A percentile compares a stretch with the other conserved stretches of the same genome.
These are phyloP conservation scores for Sebastiscus albofasciatus DNA, from an alignment of 2,797 vertebrate genomes.

Conservation along the genomic window DNA sequence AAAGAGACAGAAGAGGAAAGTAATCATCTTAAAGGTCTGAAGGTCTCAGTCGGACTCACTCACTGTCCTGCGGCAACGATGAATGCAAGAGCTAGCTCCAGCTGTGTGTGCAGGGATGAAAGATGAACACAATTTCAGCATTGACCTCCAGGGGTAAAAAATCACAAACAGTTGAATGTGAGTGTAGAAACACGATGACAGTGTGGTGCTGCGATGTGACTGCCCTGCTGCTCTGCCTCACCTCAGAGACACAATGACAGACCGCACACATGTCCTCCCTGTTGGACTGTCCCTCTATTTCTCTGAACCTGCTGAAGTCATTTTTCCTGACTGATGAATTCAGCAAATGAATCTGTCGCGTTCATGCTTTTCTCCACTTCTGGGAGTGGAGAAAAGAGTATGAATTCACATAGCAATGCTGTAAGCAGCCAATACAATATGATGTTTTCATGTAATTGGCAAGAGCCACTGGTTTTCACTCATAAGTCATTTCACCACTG, in stretches of 20 bases:
- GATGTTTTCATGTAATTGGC: neutral
- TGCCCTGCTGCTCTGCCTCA: conserved; percentile 15
- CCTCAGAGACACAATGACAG: conserved; percentile 5
- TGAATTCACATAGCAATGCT: neutral
- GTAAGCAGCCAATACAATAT: neutral
- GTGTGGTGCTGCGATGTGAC: conserved; percentile 14
- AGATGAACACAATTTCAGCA: conserved; percentile 62
- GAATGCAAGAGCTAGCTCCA: conserved; percentile 49
- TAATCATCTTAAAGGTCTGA: conserved; percentile 72
- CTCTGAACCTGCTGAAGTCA: neutral
- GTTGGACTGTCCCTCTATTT: neutral
- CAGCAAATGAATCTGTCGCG: neutral
- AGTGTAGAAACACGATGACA: conserved; percentile 24
- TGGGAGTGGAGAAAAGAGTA: neutral
- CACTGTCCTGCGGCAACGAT: conserved; percentile 61
- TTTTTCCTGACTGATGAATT: neutral
- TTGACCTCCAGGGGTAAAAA: conserved; percentile 41
- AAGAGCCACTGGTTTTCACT: neutral
- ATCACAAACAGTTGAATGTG: conserved; percentile 45
- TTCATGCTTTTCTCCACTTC: neutral
- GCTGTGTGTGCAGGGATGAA: conserved; percentile 55
- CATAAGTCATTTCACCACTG: fast-evolving
- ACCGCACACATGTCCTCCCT: neutral
- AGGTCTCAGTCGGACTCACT: conserved; percentile 67
- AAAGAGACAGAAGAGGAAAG: conserved; percentile 62